Base-by-base conservation (phyloP, 2,888 invertebrate species). In the Ptychoptera contaminata region DNA sequence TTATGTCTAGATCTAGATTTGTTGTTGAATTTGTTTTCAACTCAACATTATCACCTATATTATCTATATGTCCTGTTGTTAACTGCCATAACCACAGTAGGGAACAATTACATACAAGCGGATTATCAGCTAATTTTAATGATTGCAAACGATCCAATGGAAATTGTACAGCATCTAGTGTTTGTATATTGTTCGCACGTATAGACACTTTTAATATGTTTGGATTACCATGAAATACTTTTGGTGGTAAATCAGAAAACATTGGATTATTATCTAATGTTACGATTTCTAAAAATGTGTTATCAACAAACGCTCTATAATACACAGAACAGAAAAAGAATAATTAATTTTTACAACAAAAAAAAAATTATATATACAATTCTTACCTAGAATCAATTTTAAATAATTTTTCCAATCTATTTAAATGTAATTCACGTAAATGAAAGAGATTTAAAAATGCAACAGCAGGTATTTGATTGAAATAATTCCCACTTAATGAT, bases 381-480 rank as follows among this genome's bases (percentile, higher is more conserved):
- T 48, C 61, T 61, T 60, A 66, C 66, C 66, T 67, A 16, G 80
- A 72, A 65, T 86, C 82, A 53, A 88, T 77, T 58, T 69, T 73
- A 50, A 71, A 69, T 52, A 88, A 69, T 52, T 73, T 69, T 55
- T 75, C 75, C 55, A 81, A 70, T 55, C 77, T 72, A 63, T 77
- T 77, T 56, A 88, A 68, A 60, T 79, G 79, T 57, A 88, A 70
- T 59, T 74, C 77, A 59, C 77, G 76, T 53, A 88, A 70, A 63
- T 84, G 82, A 62, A 85, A 84, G 47, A 92, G 74, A 62, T 87
- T 87, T 56, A 82, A 74, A 59, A 91, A 84, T 49, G 86, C 85
- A 44, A 83, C 77, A 14, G 83, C 75, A 48, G 79, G 77, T 54
- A 88, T 67, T 54, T 73, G 70, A 53, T 70, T 71, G 55, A 88